Base-by-base conservation (phyloP, 2,888 invertebrate species). In the Apomyelois bistriatella region DNA sequence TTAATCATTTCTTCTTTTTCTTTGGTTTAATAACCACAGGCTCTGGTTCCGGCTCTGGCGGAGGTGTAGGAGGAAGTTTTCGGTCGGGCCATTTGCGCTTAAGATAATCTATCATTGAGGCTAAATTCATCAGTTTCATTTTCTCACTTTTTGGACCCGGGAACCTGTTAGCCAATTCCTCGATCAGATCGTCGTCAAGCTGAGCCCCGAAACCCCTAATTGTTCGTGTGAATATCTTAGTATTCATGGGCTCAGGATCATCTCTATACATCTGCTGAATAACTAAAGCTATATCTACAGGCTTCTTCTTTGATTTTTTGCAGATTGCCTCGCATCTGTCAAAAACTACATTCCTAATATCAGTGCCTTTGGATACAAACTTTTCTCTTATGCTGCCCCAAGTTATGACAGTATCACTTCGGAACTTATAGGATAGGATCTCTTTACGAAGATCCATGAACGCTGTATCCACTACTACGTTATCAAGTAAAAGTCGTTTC, bases 41-140 rank as follows among this genome's bases (percentile, higher is more conserved):
- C 57, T 53, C 42, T 0, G 60, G 55, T 40, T 58, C 62, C 0
- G 62, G 58, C 30, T 66, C 65, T 0, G 66, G 67, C 0, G 70
- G 66, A 0, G 76, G 74, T 1, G 73, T 74, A 0, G 75, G 73
- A 1, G 76, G 76, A 1, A 74, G 59, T 35, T 69, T 60, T 28
- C 74, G 67, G 0, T 80, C 73, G 0, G 82, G 82, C 76, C 80
- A 82, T 37, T 75, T 66, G 5, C 79, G 68, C 9, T 65, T 63
- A 10, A 79, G 56, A 40, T 74, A 82, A 1, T 82, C 81, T 1
- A 65, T 67, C 10, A 82, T 43, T 3, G 57, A 60, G 32, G 36
- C 55, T 16, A 74, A 55, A 50, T 69, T 55, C 7, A 72, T 57
- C 0, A 64, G 65, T 4, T 60, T 66, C 0, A 64, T 53, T 30